Conservation (phyloP, 2,888 invertebrate species). For the Pollenia griseotomentosa region DNA sequence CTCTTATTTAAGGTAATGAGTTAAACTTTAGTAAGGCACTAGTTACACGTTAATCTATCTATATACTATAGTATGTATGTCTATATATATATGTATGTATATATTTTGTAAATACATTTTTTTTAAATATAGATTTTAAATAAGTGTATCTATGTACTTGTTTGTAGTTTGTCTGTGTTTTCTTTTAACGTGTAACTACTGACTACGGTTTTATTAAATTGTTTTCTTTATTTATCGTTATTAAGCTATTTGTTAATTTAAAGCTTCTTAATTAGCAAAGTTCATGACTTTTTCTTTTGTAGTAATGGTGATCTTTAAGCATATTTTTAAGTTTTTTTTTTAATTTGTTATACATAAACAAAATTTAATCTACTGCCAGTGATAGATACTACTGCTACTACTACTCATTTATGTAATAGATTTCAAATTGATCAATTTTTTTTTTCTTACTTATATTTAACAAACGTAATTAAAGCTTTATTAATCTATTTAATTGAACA, state of each 20-base stretch:
- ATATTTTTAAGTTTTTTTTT: slow-evolving; percentile 28
- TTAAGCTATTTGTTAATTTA: slow-evolving; percentile 62
- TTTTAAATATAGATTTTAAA: slow-evolving; percentile 34
- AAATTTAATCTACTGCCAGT: slow-evolving; percentile 24
- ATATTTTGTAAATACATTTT: slow-evolving; percentile 51
- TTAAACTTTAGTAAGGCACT: slow-evolving; percentile 84
- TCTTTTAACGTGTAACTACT: slow-evolving; percentile 83
- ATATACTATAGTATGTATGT: slow-evolving; percentile 38
- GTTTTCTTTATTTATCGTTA: slow-evolving; percentile 37
- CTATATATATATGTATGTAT: slow-evolving; percentile 32
- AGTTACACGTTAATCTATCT: slow-evolving; percentile 82
- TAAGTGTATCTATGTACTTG: slow-evolving; percentile 20
- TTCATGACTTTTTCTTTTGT: slow-evolving; percentile 72
- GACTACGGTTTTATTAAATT: slow-evolving; percentile 78
- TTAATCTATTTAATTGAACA: slow-evolving; percentile 35
- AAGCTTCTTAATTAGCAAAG: slow-evolving; percentile 71
- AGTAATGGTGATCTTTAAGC: slow-evolving; percentile 52
- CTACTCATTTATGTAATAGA: slow-evolving; percentile 38
- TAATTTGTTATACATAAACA: slow-evolving; percentile 40
- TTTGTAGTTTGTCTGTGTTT: slow-evolving; percentile 27
- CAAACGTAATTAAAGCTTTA: slow-evolving; percentile 41
- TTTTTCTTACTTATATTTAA: slow-evolving; percentile 34
- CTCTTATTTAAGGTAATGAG: slow-evolving; percentile 81
- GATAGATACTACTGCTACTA: slow-evolving; percentile 48
- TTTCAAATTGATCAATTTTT: background rate